phyloP scores from a whole-genome alignment of 2,888 invertebrate genomes.

The Spisula solida region DNA sequence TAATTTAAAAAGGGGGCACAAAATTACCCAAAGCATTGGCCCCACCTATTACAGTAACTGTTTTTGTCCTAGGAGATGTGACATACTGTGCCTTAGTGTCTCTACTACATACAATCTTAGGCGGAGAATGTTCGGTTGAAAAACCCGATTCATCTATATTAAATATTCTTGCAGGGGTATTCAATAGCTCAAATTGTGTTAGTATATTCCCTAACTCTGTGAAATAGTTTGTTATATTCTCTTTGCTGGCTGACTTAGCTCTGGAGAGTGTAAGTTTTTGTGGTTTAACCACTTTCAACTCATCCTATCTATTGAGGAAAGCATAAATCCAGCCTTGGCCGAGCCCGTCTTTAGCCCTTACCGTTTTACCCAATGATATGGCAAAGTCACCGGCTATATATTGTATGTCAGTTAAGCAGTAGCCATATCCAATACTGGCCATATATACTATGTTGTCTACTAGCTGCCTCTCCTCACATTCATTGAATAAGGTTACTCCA shows the following conservation, averaged over 20 bases:
- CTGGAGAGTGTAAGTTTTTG: slow-evolving; percentile 54
- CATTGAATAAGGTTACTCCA: background rate
- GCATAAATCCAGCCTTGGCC: slow-evolving; percentile 63
- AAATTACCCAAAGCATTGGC: slow-evolving; percentile 61
- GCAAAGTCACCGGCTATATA: slow-evolving; percentile 52
- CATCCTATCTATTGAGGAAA: slow-evolving; percentile 56
- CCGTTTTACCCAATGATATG: slow-evolving; percentile 34
- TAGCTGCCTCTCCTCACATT: slow-evolving; percentile 29
- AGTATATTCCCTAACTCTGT: slow-evolving; percentile 45
- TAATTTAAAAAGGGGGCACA: slow-evolving; percentile 50
- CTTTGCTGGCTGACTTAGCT: slow-evolving; percentile 52
- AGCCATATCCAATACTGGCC: slow-evolving; percentile 57
- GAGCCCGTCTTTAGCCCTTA: slow-evolving; percentile 39
- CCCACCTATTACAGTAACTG: slow-evolving; percentile 59
- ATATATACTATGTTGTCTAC: slow-evolving; percentile 50
- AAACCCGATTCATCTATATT: slow-evolving; percentile 68
- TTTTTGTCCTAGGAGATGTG: slow-evolving; percentile 49
- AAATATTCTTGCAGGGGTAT: slow-evolving; percentile 56
- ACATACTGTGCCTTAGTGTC: slow-evolving; percentile 43
- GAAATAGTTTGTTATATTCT: slow-evolving; percentile 56
- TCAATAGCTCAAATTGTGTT: slow-evolving; percentile 29
- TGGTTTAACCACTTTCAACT: slow-evolving; percentile 53
- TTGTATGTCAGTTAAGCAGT: slow-evolving; percentile 31
- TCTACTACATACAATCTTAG: slow-evolving; percentile 58
- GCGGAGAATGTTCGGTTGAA: slow-evolving; percentile 62